These are phyloP conservation scores for Avahi laniger DNA, from an alignment of 2,797 vertebrate species.

Conservation along the genomic window DNA sequence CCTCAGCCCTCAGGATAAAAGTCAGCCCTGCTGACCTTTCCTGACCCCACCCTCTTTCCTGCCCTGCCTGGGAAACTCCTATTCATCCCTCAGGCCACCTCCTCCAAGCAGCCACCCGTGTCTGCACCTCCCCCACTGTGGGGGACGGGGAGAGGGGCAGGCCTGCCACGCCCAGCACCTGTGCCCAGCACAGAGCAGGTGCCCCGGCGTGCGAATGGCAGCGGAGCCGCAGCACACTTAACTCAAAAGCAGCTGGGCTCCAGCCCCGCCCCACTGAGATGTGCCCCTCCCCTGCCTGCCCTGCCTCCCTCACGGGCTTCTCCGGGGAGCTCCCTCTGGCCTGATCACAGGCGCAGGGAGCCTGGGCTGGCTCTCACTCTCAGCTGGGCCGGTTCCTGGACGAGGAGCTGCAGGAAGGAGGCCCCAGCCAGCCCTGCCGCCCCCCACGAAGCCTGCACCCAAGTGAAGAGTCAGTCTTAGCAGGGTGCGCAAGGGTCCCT, in stretches of 20 bases:
- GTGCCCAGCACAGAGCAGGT: not conserved
- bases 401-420: not conserved
- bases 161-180: not conserved
- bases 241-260: not conserved
- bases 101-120: not conserved
- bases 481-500: not conserved
- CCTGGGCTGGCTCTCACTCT: not conserved
- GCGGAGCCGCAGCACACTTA: not conserved
- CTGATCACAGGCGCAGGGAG: not conserved
- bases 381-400: not conserved
- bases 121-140: not conserved
- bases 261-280: not conserved
- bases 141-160: not conserved
- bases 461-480: not conserved
- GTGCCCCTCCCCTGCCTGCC: not conserved
- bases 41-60: not conserved
- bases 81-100: not conserved
- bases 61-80: not conserved
- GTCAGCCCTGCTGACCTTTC: not conserved
- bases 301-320: not conserved
- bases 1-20: not conserved
- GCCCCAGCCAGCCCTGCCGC: not conserved
- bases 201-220: not conserved
- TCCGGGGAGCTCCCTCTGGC: not conserved
- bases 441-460: not conserved